These are phyloP conservation scores for Eupeodes corollae DNA, from an alignment of 1,140 invertebrate genomes.

Conservation along the genomic window DNA sequence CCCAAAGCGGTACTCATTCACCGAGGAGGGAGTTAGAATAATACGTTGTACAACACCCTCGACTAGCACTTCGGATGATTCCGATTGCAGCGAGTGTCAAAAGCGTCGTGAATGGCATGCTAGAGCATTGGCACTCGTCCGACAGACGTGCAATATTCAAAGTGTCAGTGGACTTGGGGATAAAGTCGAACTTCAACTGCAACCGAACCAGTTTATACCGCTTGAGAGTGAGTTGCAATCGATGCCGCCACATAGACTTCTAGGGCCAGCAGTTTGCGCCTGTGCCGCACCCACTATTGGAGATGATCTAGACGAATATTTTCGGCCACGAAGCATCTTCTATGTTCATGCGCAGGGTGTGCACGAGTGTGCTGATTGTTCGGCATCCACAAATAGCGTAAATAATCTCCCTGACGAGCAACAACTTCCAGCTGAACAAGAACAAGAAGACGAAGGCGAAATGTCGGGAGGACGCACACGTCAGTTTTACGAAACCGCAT, in stretches of 20 bases:
- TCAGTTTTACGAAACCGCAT: conserved; percentile 78
- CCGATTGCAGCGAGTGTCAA: conserved; percentile 35
- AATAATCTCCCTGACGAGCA: conserved; percentile 3
- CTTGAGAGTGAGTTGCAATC: conserved; percentile 11
- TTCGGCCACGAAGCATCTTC: conserved; percentile 46
- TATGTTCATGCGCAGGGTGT: conserved; percentile 42
- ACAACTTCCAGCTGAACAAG: conserved; percentile 10
- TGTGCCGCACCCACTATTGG: conserved; percentile 46
- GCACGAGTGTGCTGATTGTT: conserved; percentile 39
- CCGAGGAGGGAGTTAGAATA: conserved; percentile 49
- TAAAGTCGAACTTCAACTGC: conserved; percentile 24
- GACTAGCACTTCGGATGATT: conserved; percentile 35
- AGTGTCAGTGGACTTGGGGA: not conserved
- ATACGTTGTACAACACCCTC: conserved; percentile 35
- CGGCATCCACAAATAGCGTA: conserved; percentile 27
- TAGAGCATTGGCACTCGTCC: conserved; percentile 27
- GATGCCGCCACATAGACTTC: conserved; percentile 49
- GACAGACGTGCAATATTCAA: conserved; percentile 37
- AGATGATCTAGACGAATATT: conserved; percentile 49
- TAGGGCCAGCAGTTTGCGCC: conserved; percentile 50
- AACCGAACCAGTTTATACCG: conserved; percentile 34
- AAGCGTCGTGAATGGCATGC: conserved; percentile 37
- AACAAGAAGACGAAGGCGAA: conserved; percentile 28
- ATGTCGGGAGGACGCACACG: conserved; percentile 39
- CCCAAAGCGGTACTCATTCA: conserved; percentile 52